Evolutionary conservation across 2,113 vertebrate genomes (phyloP), one percentile per base, ranked within the genome.

Genomic region (Euleptes europaea): DNA sequence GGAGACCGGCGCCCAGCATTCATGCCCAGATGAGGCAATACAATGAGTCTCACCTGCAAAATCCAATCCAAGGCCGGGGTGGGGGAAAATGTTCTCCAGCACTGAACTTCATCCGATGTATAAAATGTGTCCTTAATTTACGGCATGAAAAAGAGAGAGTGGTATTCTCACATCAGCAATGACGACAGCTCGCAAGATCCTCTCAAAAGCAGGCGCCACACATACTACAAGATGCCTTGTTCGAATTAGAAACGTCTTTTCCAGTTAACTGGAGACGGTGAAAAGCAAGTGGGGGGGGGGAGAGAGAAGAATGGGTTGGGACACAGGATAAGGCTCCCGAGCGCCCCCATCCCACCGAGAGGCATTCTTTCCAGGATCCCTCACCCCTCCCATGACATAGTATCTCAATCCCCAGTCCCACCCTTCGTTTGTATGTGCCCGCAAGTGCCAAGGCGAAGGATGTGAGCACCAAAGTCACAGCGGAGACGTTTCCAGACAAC

Each of bases 71-170:
- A 12, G 33, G 11, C 23, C 33, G 47, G 26, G 19, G 0, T 0
- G 2, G 15, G 42, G 40, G 49, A 69, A 42, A 7, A 31, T 38
- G 79, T 60, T 33, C 38, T 60, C 10, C 57, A 44, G 33, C 90
- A 90, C 91, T 92, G 87, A 80, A 80, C 89, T 92, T 92, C 83
- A 67, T 66, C 91, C 77, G 87, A 90, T 74, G 88, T 78, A 69
- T 31, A 66, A 90, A 94, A 94, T 90, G 90, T 94, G 93, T 91
- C 89, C 93, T 91, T 89, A 93, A 94, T 94, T 95, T 93, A 92
- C 78, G 9, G 60, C 86, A 76, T 15, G 70, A 92, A 92, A 79
- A 89, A 31, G 28, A 92, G 88, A 0, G 76, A 89, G 89, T 87
- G 19, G 82, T 80, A 82, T 91, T 94, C 93, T 94, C 92, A 92